phyloP scores from a whole-genome alignment of 2,888 invertebrate genomes.

The Bimastos eiseni region DNA sequence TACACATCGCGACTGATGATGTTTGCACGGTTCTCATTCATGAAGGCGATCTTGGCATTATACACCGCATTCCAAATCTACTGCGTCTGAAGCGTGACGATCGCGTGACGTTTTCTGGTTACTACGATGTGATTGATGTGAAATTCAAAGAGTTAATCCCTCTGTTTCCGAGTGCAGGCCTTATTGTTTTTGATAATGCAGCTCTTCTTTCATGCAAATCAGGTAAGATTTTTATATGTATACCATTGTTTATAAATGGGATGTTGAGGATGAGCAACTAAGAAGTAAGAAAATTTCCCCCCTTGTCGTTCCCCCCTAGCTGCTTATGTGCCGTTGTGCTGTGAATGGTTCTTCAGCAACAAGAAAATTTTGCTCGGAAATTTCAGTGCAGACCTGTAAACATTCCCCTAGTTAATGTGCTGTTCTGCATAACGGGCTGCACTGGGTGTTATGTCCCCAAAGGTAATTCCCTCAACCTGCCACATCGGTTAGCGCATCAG shows the following conservation, averaged over 20 bases:
- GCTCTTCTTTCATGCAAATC: constrained; percentile 35
- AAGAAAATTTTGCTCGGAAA: background rate
- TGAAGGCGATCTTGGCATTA: constrained; percentile 32
- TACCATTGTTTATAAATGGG: background rate
- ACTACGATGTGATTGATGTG: constrained; percentile 40
- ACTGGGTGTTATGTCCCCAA: too few relatives aligned
- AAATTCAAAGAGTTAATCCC: constrained; percentile 35
- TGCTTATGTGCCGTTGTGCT: background rate
- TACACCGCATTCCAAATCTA: constrained; percentile 41
- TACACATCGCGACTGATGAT: constrained; percentile 28
- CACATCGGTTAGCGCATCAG: too few relatives aligned
- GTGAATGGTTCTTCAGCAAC: background rate
- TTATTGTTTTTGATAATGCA: constrained; percentile 38
- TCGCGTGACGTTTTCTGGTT: constrained; percentile 40
- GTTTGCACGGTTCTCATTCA: constrained; percentile 40
- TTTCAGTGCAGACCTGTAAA: too few relatives aligned
- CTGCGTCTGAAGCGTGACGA: constrained; percentile 40
- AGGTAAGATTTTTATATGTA: constrained; percentile 29
- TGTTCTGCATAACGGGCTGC: too few relatives aligned
- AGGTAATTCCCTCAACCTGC: too few relatives aligned
- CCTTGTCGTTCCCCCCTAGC: too few relatives aligned
- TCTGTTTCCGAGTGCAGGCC: constrained; percentile 39
- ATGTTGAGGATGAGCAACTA: background rate
- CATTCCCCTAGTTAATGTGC: too few relatives aligned
- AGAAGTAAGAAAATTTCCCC: too few relatives aligned